Conservation (phyloP, 2,888 invertebrate genomes). For the Boloria selene region DNA sequence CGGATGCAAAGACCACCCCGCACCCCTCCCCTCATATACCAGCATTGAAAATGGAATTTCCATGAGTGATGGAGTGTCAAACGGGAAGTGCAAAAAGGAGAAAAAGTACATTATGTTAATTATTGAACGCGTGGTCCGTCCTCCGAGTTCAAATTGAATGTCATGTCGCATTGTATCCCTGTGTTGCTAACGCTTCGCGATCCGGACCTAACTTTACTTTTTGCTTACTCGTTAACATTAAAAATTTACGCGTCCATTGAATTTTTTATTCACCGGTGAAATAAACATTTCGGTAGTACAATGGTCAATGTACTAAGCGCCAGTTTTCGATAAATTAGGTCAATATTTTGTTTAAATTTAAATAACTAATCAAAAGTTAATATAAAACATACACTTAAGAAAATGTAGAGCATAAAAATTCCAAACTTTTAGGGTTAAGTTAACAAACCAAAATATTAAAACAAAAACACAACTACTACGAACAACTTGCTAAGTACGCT, state of each 20-base stretch:
- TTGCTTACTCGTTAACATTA: conserved; percentile 25
- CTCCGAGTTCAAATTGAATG: conserved; percentile 80
- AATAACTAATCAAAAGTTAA: no score
- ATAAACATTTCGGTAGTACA: background rate
- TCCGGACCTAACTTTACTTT: conserved; percentile 20
- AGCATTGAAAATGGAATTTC: conserved; percentile 83
- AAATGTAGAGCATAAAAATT: conserved; percentile 1
- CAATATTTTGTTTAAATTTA: no score
- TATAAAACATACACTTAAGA: background rate
- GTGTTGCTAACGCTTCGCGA: conserved; percentile 7
- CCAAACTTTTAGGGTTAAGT: conserved; percentile 3
- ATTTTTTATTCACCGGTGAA: conserved; percentile 1
- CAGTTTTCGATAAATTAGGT: no score
- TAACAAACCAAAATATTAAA: conserved; percentile 9
- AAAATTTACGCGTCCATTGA: conserved; percentile 3
- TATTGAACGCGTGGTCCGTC: conserved; percentile 74
- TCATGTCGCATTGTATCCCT: conserved; percentile 59
- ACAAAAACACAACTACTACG: conserved; percentile 7
- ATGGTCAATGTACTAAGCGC: no score
- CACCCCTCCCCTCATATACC: conserved; percentile 71
- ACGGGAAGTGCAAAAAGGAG: conserved; percentile 81
- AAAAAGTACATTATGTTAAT: conserved; percentile 82
- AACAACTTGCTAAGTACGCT: conserved; percentile 15
- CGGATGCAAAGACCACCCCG: conserved; percentile 80
- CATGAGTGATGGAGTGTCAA: conserved; percentile 83